Percentiles rank a stretch among this genome's conserved stretches.
phyloP scores from a whole-genome alignment of 1,140 invertebrate genomes.

The Nylanderia fulva region DNA sequence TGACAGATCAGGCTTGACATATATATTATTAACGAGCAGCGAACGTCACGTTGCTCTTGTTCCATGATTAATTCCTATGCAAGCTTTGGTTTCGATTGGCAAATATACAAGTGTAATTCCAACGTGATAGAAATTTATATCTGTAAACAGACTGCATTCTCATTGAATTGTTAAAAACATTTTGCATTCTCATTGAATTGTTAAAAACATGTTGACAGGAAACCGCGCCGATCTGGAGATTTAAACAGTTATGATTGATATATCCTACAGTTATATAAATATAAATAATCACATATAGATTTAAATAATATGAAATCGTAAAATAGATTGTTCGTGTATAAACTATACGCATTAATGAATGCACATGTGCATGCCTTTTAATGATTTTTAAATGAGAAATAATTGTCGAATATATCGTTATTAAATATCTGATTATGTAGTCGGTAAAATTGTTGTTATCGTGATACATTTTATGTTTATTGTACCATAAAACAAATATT shows the following conservation, averaged over 20 bases:
- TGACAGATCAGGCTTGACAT: slow-evolving; percentile 8
- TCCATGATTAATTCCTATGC: slow-evolving; percentile 42
- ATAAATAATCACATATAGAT: not conserved
- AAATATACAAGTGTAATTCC: slow-evolving; percentile 30
- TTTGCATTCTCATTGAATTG: too few relatives aligned
- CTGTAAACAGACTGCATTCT: not conserved
- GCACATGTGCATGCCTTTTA: not conserved
- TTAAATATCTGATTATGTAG: not conserved
- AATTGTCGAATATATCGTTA: not conserved
- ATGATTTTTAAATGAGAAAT: not conserved
- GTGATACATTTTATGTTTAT: not conserved
- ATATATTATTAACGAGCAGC: slow-evolving; percentile 34
- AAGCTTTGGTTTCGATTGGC: slow-evolving; percentile 20
- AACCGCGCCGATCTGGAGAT: not conserved
- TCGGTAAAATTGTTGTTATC: not conserved
- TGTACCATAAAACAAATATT: slow-evolving; percentile 12
- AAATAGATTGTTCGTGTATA: not conserved
- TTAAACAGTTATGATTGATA: not conserved
- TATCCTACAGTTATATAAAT: not conserved
- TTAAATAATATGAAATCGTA: not conserved
- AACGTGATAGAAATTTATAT: slow-evolving; percentile 25
- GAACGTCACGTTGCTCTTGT: slow-evolving; percentile 1
- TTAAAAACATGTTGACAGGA: slow-evolving; percentile 7
- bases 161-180: slow-evolving; percentile 14
- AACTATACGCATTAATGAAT: not conserved